A percentile compares a stretch with the other conserved stretches of the same genome.
Conservation (phyloP, 2,797 vertebrate species). For the Peromyscus melanophrys region DNA sequence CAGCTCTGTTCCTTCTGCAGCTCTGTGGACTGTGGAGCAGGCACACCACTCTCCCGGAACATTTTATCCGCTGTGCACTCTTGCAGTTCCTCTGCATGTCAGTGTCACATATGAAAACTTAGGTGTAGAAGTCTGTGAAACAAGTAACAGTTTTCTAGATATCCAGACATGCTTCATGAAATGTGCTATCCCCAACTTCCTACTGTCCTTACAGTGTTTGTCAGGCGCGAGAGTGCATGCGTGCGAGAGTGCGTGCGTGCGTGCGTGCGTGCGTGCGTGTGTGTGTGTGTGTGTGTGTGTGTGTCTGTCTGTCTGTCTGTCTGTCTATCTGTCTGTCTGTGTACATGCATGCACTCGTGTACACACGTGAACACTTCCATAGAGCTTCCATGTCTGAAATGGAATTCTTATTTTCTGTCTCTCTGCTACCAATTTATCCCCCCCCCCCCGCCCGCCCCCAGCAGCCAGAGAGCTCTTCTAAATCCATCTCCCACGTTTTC, state of each 20-base stretch:
- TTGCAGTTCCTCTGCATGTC: neutral
- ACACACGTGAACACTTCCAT: neutral
- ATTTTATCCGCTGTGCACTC: neutral
- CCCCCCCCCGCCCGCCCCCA: neutral
- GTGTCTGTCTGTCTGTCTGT: neutral
- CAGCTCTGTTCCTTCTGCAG: neutral
- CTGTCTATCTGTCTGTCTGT: neutral
- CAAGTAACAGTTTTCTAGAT: neutral
- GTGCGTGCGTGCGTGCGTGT: neutral
- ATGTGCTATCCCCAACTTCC: neutral
- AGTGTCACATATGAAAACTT: neutral
- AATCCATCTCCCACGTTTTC: neutral
- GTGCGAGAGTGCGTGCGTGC: too few species aligned
- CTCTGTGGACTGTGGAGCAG: neutral
- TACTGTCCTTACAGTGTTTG: neutral
- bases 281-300: neutral
- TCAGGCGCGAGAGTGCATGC: too few species aligned
- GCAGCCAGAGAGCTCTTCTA: neutral
- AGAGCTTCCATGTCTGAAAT: neutral
- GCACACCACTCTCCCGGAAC: neutral
- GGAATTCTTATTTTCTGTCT: neutral
- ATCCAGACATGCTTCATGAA: neutral
- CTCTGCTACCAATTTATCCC: neutral
- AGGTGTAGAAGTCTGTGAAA: conserved; percentile 8
- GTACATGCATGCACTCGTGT: too few species aligned